Percentiles rank a stretch among this genome's conserved stretches.
Conservation (phyloP, 2,888 invertebrate genomes). For the Corbicula japonica region DNA sequence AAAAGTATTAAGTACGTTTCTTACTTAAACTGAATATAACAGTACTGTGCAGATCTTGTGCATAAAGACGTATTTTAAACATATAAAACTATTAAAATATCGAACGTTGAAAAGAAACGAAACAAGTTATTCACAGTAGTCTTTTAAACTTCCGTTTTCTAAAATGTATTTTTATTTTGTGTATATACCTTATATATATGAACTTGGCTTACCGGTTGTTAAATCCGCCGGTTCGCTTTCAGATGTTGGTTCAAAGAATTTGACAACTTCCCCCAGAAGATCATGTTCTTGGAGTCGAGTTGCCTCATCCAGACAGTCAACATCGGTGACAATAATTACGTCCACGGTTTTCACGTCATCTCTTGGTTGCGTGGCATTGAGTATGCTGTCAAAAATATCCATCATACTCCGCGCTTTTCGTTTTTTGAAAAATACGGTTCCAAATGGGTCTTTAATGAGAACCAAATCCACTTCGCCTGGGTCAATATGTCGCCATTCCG, state of each 20-base stretch:
- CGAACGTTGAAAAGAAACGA: too few relatives aligned
- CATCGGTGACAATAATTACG: neutral
- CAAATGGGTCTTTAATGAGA: neutral
- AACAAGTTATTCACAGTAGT: too few relatives aligned
- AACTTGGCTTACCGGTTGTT: neutral
- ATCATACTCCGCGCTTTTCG: neutral
- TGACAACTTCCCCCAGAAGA: neutral
- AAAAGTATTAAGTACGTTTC: too few relatives aligned
- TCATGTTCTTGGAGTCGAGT: neutral
- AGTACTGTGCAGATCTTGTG: too few relatives aligned
- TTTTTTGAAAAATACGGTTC: neutral
- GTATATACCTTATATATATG: too few relatives aligned
- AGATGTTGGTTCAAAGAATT: neutral
- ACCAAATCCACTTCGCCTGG: neutral
- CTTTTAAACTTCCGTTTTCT: too few relatives aligned
- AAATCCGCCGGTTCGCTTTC: neutral
- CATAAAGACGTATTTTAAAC: too few relatives aligned
- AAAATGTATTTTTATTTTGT: too few relatives aligned
- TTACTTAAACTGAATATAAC: too few relatives aligned
- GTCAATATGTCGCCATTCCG: neutral
- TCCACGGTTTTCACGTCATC: neutral
- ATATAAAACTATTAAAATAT: too few relatives aligned
- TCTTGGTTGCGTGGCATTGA: neutral
- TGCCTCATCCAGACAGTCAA: neutral
- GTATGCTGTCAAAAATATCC: neutral